A percentile compares a stretch with the other conserved stretches of the same genome.
Conservation (phyloP, 2,888 invertebrate genomes). For the Hirtodrosophila duncani region DNA sequence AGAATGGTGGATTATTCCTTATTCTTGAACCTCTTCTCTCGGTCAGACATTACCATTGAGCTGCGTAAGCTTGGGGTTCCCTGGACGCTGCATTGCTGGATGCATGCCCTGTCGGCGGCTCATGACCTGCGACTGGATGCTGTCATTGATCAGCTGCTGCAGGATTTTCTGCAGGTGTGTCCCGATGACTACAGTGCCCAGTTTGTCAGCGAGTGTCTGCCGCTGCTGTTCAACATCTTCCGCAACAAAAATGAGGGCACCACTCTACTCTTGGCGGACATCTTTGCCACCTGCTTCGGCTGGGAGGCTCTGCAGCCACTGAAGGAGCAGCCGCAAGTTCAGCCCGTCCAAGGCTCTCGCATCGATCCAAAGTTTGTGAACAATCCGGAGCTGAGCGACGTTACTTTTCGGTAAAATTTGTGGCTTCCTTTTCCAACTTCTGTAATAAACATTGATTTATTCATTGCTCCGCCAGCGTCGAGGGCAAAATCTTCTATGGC, state of each 20-base stretch:
- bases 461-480: slow-evolving; percentile 82
- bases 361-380: slow-evolving; percentile 96
- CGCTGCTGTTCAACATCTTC: slow-evolving; percentile 92
- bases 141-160: slow-evolving; percentile 91
- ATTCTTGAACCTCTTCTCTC: background rate
- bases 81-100: slow-evolving; percentile 96
- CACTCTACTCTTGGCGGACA: slow-evolving; percentile 90
- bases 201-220: slow-evolving; percentile 93
- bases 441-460: background rate
- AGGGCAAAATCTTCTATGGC: slow-evolving; percentile 93
- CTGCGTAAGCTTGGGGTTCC: slow-evolving; percentile 90
- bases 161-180: slow-evolving; percentile 93
- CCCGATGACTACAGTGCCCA: slow-evolving; percentile 93
- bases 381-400: slow-evolving; percentile 94
- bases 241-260: slow-evolving; percentile 95
- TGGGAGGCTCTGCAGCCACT: slow-evolving; percentile 90
- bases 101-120: slow-evolving; percentile 91
- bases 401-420: slow-evolving; percentile 88
- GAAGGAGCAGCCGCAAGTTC: slow-evolving; percentile 82
- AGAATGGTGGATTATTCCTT: no score
- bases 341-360: slow-evolving; percentile 84
- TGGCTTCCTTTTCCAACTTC: background rate
- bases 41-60: slow-evolving; percentile 93
- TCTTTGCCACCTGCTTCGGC: slow-evolving; percentile 92
- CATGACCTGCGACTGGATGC: slow-evolving; percentile 90